These are phyloP conservation scores for Brachylomia viminalis DNA, from an alignment of 2,888 invertebrate species.

Conservation along the genomic window DNA sequence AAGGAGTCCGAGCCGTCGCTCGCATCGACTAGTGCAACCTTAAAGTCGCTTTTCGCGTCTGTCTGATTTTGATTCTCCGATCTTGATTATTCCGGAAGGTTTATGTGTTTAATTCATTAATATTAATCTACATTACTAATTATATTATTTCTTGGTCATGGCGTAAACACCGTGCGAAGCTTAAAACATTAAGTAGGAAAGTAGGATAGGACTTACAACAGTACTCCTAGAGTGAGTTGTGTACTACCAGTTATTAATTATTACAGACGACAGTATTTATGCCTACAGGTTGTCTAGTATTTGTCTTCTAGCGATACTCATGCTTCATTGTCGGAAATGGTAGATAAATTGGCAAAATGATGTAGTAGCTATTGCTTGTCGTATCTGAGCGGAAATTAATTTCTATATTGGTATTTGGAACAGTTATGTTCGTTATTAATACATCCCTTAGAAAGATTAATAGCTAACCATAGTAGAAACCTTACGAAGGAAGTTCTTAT, in stretches of 20 bases:
- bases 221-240: slow-evolving; percentile 6
- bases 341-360: slow-evolving; percentile 38
- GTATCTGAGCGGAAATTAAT: slow-evolving; percentile 42
- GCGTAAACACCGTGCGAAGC: background rate
- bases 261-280: slow-evolving; percentile 35
- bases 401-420: slow-evolving; percentile 38
- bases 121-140: too few species aligned
- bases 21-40: too few species aligned
- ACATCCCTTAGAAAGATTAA: slow-evolving; percentile 20
- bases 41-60: too few species aligned
- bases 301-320: slow-evolving; percentile 40
- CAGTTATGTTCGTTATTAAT: slow-evolving; percentile 32
- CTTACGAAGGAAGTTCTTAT: background rate
- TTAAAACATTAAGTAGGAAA: background rate
- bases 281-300: slow-evolving; percentile 5
- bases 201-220: background rate
- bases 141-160: background rate
- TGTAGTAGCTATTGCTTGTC: slow-evolving; percentile 30
- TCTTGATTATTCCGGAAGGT: too few species aligned
- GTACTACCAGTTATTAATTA: slow-evolving; percentile 17
- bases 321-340: slow-evolving; percentile 39
- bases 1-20: too few species aligned
- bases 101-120: too few species aligned
- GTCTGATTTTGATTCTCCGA: too few species aligned
- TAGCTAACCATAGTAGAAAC: background rate